These are phyloP conservation scores for Eupithecia insigniata DNA, from an alignment of 2,888 invertebrate genomes.

Conservation along the genomic window DNA sequence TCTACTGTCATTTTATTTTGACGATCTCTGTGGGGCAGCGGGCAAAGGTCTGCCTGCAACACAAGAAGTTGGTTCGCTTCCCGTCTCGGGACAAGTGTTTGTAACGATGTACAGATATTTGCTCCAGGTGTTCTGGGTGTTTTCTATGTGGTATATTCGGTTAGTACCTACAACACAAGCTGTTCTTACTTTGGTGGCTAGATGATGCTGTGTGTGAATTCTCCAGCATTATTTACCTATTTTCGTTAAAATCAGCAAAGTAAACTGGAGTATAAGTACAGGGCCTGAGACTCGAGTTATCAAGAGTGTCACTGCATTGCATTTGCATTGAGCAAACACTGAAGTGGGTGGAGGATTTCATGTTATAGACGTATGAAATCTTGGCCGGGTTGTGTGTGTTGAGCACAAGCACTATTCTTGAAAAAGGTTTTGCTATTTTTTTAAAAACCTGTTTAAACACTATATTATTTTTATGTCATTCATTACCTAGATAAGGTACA, in stretches of 20 bases:
- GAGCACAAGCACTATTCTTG: background rate
- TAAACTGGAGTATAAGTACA: background rate
- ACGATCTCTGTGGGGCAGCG: no score
- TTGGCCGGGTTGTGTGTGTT: background rate
- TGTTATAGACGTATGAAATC: background rate
- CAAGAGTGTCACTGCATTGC: background rate
- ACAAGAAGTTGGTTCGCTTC: no score
- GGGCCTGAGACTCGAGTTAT: background rate
- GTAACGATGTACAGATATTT: no score
- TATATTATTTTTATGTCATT: no score
- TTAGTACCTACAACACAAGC: no score
- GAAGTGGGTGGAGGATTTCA: background rate
- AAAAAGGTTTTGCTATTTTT: background rate
- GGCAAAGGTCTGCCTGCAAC: no score
- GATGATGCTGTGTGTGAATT: no score
- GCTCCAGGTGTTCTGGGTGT: no score
- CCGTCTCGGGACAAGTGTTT: no score
- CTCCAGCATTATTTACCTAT: background rate
- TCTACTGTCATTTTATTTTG: background rate
- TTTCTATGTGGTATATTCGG: no score
- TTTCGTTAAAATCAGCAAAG: background rate
- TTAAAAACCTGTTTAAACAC: background rate
- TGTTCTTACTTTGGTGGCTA: no score
- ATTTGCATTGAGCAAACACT: conserved; percentile 1
- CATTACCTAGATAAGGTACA: no score